Base-by-base conservation (phyloP, 2,888 invertebrate species). In the Melieria picta region DNA sequence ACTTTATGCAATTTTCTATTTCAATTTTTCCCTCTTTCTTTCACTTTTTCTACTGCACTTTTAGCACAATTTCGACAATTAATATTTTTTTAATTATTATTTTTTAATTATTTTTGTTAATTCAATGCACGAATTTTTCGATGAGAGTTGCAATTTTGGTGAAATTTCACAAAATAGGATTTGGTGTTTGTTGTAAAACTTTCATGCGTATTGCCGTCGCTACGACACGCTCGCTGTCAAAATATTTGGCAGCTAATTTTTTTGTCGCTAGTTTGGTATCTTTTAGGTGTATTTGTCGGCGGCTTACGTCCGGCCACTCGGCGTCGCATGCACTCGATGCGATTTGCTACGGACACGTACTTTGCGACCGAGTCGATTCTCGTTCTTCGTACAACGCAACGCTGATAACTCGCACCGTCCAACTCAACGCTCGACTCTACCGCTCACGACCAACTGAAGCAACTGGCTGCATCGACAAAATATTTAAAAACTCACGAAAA, bases 381-480 rank as follows among this genome's bases (percentile, higher is more conserved):
- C 7, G 52, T 52, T 60, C 6, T 7, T 30, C 43, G 7, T 60
- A 30, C 11, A 60, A 1, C n/a, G 42, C 30, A 30, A 30, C 30
- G 30, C 30, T 30, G 2, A 30, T 30, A 30, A 30, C 30, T 30
- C 30, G 30, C 30, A 30, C 30, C 30, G 30, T 30, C 30, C 30
- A 30, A 30, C 30, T 30, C 30, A 30, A 30, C 30, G 30, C 30
- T 30, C 30, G 30, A 30, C 30, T 30, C 30, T 30, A 65, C 62
- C 68, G 69, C 30, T 68, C 68, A 72, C 79, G 75, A 78, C 78
- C 75, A 76, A 76, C 80, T 80, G 80, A 80, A 80, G 78, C 79
- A 80, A 80, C 80, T 79, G 79, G 80, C 80, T 77, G 77, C 75
- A 79, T 77, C 72, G 77, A 74, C 76, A 78, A 75, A 77, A 77